Percentiles rank a stretch among this genome's conserved stretches.
phyloP scores from a whole-genome alignment of 2,888 invertebrate species.

The Unio pictorum region DNA sequence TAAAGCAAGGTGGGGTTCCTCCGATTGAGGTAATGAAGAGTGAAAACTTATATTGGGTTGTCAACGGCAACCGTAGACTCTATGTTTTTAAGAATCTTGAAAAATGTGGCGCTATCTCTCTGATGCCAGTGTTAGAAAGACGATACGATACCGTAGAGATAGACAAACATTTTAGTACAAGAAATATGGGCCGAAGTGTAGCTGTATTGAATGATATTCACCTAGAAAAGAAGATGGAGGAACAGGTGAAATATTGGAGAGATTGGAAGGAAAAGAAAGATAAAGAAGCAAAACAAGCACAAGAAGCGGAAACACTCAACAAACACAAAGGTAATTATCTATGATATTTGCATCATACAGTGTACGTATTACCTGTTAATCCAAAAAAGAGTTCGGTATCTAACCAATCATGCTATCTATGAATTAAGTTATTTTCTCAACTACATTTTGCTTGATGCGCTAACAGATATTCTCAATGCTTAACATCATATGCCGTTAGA shows the following conservation, averaged over 20 bases:
- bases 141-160: slow-evolving; percentile 36
- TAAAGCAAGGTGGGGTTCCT: slow-evolving; percentile 27
- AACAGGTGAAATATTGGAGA: slow-evolving; percentile 25
- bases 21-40: slow-evolving; percentile 33
- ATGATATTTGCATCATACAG: no score
- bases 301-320: no score
- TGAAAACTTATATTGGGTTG: slow-evolving; percentile 26
- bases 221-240: slow-evolving; percentile 19
- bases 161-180: slow-evolving; percentile 37
- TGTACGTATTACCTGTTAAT: no score
- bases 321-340: no score
- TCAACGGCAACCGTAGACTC: slow-evolving; percentile 37
- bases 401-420: no score
- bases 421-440: no score
- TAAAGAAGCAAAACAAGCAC: no score
- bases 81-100: slow-evolving; percentile 27
- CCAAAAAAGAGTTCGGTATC: no score
- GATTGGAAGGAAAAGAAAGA: slow-evolving; percentile 27
- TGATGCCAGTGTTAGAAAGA: slow-evolving; percentile 33
- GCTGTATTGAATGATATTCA: slow-evolving; percentile 29
- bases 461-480: no score
- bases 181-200: slow-evolving; percentile 28
- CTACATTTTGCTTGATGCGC: no score
- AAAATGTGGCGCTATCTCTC: slow-evolving; percentile 27
- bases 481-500: no score